phyloP scores from a whole-genome alignment of 2,888 invertebrate genomes.

The Oasisia sp. region DNA sequence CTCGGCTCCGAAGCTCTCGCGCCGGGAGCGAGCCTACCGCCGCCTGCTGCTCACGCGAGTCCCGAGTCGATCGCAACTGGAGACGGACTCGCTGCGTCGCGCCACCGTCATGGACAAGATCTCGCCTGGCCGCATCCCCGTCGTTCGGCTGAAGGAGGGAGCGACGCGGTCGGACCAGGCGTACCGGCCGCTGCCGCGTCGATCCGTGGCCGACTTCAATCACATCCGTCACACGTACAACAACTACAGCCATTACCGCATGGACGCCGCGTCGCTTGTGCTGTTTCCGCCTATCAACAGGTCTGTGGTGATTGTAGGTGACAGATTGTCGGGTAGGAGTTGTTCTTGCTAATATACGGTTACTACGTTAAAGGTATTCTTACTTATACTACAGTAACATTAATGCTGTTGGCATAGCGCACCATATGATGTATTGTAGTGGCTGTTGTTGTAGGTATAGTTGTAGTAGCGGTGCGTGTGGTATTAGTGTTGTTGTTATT shows the following conservation, averaged over 20 bases:
- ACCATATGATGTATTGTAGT: not conserved
- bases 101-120: not conserved
- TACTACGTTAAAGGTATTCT: not conserved
- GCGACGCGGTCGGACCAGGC: not conserved
- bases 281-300: not conserved
- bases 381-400: not conserved
- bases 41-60: not conserved
- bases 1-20: not conserved
- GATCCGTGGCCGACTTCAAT: not conserved
- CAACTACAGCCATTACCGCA: constrained; percentile 6
- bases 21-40: not conserved
- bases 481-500: not conserved
- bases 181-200: not conserved
- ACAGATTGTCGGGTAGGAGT: too few relatives aligned
- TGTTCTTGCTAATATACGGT: not conserved
- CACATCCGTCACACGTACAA: not conserved
- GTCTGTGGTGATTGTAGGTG: not conserved
- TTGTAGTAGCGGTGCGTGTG: too few relatives aligned
- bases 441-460: too few relatives aligned
- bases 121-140: not conserved
- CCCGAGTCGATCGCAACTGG: not conserved
- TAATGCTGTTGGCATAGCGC: not conserved
- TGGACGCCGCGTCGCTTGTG: not conserved
- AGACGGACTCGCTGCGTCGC: not conserved
- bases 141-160: not conserved